phyloP scores from a whole-genome alignment of 2,797 vertebrate species.

The Morelia viridis region DNA sequence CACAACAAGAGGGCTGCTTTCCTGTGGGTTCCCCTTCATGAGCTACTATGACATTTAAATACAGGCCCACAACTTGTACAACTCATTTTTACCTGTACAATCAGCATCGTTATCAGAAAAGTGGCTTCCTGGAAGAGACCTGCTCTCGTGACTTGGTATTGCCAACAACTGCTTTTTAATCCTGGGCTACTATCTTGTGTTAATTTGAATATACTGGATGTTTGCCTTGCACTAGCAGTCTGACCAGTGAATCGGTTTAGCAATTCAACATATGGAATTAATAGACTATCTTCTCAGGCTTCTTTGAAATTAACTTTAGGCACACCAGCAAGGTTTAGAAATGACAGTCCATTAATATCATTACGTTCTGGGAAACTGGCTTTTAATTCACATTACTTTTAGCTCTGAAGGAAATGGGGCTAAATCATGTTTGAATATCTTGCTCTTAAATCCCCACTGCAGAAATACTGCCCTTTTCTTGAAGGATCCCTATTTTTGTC shows the following conservation, averaged over 20 bases:
- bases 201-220: background rate
- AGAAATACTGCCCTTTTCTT: background rate
- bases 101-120: background rate
- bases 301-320: constrained; percentile 11
- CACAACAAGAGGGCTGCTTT: background rate
- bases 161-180: background rate
- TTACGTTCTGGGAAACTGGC: background rate
- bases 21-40: too few relatives aligned
- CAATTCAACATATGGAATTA: background rate
- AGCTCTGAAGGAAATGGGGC: background rate
- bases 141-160: background rate
- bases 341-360: background rate
- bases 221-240: background rate
- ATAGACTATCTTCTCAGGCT: background rate
- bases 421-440: background rate
- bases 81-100: background rate
- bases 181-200: background rate
- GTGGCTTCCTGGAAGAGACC: background rate
- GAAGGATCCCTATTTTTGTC: background rate
- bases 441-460: background rate
- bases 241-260: background rate
- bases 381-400: background rate
- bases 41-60: background rate
- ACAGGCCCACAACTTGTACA: background rate
- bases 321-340: background rate